These are phyloP conservation scores for Raja brachyura DNA, from an alignment of 2,113 vertebrate genomes.

Conservation along the genomic window DNA sequence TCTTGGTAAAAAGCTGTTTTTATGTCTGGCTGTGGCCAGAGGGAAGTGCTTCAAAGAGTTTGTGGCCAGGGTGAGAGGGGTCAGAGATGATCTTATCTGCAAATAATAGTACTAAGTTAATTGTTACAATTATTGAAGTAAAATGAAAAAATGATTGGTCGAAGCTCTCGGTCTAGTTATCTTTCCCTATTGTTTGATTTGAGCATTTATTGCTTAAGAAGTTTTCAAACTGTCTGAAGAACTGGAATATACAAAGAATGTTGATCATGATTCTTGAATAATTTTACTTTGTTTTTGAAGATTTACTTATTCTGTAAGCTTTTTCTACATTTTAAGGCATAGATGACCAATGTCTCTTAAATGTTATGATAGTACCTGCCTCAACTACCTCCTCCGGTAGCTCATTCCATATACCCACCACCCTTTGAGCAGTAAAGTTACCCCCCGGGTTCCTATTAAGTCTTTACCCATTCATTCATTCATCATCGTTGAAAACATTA, in stretches of 20 bases:
- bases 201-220: background rate
- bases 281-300: background rate
- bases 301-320: no score
- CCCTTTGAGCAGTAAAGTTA: no score
- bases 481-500: no score
- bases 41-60: no score
- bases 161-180: background rate
- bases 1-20: no score
- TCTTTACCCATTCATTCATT: no score
- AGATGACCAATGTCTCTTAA: background rate
- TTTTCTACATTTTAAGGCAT: background rate
- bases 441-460: no score
- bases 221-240: background rate
- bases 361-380: no score
- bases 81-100: background rate
- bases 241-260: background rate
- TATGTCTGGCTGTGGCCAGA: no score
- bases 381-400: no score
- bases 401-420: no score
- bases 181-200: background rate
- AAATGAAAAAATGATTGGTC: background rate
- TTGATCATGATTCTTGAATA: background rate
- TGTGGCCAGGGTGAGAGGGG: no score
- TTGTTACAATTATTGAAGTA: background rate
- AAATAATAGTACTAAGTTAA: background rate